Conservation (phyloP, 2,888 invertebrate genomes). For the Brachyptera putata region DNA sequence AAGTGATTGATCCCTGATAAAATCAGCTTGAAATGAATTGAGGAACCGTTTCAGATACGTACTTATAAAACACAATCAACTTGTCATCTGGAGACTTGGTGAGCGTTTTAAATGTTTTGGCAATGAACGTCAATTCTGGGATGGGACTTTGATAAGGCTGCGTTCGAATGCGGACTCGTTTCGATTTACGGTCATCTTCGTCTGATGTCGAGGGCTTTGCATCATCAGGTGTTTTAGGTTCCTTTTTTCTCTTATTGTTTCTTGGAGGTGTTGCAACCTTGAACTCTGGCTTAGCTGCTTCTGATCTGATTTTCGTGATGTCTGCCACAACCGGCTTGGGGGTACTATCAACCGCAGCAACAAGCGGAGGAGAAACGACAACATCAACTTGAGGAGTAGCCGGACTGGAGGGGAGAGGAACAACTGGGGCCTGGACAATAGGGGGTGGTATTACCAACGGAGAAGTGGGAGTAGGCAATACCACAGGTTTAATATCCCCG, state of each 20-base stretch:
- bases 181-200: slow-evolving; percentile 46
- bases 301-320: slow-evolving; percentile 38
- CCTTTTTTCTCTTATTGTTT: slow-evolving; percentile 53
- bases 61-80: slow-evolving; percentile 84
- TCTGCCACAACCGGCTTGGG: slow-evolving; percentile 37
- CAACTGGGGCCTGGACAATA: slow-evolving; percentile 18
- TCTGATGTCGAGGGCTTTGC: slow-evolving; percentile 43
- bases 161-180: slow-evolving; percentile 60
- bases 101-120: slow-evolving; percentile 52
- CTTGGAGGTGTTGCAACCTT: slow-evolving; percentile 52
- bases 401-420: slow-evolving; percentile 26
- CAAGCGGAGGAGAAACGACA: no score
- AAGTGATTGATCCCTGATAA: no score
- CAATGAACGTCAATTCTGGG: slow-evolving; percentile 70
- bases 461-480: slow-evolving; percentile 31
- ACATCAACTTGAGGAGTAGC: slow-evolving; percentile 40
- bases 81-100: slow-evolving; percentile 64
- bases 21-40: no score
- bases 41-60: no score
- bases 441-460: slow-evolving; percentile 37
- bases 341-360: not conserved
- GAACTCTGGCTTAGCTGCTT: slow-evolving; percentile 46
- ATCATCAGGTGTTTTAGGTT: slow-evolving; percentile 41
- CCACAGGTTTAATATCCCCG: not conserved
- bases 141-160: slow-evolving; percentile 80